Conservation (phyloP, 2,113 vertebrate species). For the Eudorcas thomsonii region DNA sequence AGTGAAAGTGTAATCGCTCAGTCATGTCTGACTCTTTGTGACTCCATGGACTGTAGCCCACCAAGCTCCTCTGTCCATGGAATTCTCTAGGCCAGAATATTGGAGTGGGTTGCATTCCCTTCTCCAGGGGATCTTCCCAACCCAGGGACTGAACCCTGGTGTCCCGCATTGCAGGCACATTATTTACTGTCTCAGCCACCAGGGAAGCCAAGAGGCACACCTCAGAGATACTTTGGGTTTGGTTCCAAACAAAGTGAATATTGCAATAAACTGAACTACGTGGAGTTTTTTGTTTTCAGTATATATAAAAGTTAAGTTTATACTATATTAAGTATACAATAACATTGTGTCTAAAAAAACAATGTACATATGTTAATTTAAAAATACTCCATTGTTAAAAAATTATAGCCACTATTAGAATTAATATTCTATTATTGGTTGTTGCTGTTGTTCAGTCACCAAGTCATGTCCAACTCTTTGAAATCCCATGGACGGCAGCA, state of each 20-base stretch:
- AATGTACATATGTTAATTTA: neutral
- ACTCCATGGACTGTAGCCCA: neutral
- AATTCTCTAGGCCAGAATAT: neutral
- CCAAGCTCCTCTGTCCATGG: neutral
- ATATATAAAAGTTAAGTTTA: neutral
- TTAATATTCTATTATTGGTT: neutral
- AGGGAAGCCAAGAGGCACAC: neutral
- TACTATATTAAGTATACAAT: neutral
- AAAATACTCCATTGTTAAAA: neutral
- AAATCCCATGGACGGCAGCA: neutral
- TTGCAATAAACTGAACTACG: neutral
- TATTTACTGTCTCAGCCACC: neutral
- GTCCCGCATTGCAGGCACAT: rapidly evolving
- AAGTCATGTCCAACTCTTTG: neutral
- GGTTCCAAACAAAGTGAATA: neutral
- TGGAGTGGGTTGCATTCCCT: neutral
- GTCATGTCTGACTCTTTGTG: neutral
- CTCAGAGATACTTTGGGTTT: neutral
- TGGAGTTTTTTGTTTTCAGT: neutral
- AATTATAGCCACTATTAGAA: neutral
- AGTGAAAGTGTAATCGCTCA: neutral
- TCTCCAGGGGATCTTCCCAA: neutral
- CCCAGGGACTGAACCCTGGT: neutral
- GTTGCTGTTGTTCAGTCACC: neutral
- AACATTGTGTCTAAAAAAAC: neutral